phyloP scores from a whole-genome alignment of 92 coral and sea anemone genomes.

The Umimayanthus kanabou region DNA sequence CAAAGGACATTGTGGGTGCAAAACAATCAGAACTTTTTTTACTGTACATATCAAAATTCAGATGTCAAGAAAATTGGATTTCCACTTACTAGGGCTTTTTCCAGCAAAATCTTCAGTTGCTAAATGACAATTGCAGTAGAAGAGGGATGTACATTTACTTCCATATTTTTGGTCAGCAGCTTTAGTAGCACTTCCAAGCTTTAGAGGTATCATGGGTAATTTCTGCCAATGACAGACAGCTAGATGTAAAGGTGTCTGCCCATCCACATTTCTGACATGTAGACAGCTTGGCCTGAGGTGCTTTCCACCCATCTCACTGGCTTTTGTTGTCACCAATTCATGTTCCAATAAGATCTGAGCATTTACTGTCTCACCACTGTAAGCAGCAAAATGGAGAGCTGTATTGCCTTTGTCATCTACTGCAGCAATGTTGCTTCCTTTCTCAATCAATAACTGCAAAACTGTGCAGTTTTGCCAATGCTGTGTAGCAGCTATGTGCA shows the following conservation, averaged over 20 bases:
- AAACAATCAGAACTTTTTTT: too few relatives aligned
- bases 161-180: too few relatives aligned
- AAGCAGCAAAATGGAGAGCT: slow-evolving; percentile 4
- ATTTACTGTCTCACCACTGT: background rate
- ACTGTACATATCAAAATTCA: too few relatives aligned
- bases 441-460: background rate
- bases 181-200: background rate
- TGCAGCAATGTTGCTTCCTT: background rate
- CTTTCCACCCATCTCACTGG: background rate
- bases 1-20: too few relatives aligned
- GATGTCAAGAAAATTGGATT: too few relatives aligned
- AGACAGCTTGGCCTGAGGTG: background rate
- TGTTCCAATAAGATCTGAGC: background rate
- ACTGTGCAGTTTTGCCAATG: background rate
- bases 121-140: background rate
- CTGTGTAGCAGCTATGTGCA: slow-evolving; percentile 2
- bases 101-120: background rate
- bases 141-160: background rate
- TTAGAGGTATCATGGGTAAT: background rate
- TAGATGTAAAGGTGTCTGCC: background rate
- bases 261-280: background rate
- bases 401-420: background rate
- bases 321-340: background rate
- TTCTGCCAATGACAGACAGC: background rate
- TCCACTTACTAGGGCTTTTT: background rate